Evolutionary conservation across 2,113 vertebrate species (phyloP), one percentile per base, ranked within the genome.

Genomic region (Saguinus midas): DNA sequence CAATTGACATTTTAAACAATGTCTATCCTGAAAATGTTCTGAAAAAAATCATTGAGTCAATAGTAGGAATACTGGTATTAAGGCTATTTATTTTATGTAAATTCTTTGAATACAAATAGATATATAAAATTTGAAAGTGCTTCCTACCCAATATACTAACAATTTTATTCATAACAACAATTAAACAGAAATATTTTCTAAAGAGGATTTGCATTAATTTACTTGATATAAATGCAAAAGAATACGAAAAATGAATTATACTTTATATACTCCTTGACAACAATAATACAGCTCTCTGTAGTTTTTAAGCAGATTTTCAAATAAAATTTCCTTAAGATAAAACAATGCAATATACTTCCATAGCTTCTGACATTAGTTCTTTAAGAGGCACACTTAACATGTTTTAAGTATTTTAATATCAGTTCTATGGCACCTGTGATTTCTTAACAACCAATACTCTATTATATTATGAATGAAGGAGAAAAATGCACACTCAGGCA

Each of bases 401-500:
- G 17, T 37, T 95, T 93, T 81, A 91, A 81, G 87, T 55, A 76
- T 4, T 27, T 86, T 58, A 13, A 43, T 43, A 25, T 81, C 79
- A 87, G 66, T 90, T 72, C 20, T 89, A 92, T 78, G 48, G 87
- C 40, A 81, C 92, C 37, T 90, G 57, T 88, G 50, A 94, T 85
- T 64, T 96, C 48, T 40, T 87, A 58, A 23, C 3, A 90, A 90
- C 81, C 50, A 68, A 78, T 84, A 72, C 40, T 90, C 58, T 97
- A 95, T 90, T 96, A 66, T 52, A 92, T 84, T 84, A 92, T 35
- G 64, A 95, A 95, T 91, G 89, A 82, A 79, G 57, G 52, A 95
- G 90, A 95, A 97, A 97, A 97, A 92, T 89, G 84, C 87, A 92
- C 23, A 94, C 91, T 93, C 2, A 92, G 70, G 92, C 23, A 11